These are phyloP conservation scores for Synanthedon formicaeformis DNA, from an alignment of 2,888 invertebrate genomes.

Conservation along the genomic window DNA sequence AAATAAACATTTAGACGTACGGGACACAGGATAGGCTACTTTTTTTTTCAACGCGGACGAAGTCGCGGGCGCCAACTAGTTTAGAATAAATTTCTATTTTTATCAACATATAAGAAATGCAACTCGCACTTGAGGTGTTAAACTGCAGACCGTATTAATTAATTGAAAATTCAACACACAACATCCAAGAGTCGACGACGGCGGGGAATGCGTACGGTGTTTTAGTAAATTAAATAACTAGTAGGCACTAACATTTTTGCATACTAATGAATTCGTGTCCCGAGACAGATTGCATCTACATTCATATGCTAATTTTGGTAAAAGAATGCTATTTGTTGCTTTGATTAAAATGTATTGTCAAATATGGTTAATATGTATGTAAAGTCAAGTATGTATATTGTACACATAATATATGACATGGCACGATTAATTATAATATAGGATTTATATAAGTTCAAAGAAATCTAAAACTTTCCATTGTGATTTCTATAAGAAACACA, in stretches of 20 bases:
- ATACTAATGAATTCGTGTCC: neutral
- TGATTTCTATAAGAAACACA: neutral
- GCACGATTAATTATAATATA: neutral
- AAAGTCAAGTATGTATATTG: neutral
- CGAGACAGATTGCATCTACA: neutral
- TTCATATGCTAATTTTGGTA: neutral
- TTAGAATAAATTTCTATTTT: too few relatives aligned
- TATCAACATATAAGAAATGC: too few relatives aligned
- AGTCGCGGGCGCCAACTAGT: too few relatives aligned
- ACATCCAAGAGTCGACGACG: conserved; percentile 1
- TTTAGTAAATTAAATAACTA: neutral
- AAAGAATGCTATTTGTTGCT: neutral
- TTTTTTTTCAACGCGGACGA: too few relatives aligned
- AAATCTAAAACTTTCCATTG: neutral
- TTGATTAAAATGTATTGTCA: neutral
- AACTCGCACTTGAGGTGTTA: neutral
- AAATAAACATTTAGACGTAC: too few relatives aligned
- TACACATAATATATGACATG: neutral
- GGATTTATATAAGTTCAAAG: neutral
- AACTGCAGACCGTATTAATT: conserved; percentile 8
- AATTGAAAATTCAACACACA: conserved; percentile 17
- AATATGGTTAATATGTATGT: neutral
- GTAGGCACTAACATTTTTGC: neutral
- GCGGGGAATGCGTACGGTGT: conserved; percentile 4
- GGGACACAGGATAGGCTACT: too few relatives aligned